Base-by-base conservation (phyloP, 2,113 vertebrate genomes). In the Illadopsis cleaveri region DNA sequence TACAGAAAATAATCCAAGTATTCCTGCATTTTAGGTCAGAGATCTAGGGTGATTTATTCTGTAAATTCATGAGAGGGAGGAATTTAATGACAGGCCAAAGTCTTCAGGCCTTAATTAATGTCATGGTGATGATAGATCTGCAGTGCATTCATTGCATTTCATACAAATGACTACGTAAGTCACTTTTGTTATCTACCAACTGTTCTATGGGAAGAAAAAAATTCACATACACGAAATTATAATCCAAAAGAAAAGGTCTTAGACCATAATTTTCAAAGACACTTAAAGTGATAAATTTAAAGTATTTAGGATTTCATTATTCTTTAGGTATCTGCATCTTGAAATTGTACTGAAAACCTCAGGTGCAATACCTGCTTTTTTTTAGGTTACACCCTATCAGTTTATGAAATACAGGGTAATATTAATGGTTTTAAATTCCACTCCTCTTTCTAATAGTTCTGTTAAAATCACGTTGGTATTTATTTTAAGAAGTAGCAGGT, bases 41-140 rank as follows among this genome's bases (percentile, higher is more conserved):
- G 51, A 94, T 95, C 64, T 92, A 89, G 79, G 68, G 50, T 82
- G n/a, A 30, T 84, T 11, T 71, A 77, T 82, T 64, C 44, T 93
- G 76, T 93, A 94, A 94, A 96, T 96, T 96, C 94, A 93, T 92
- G 86, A 95, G 56, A 56, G 64, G 94, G 90, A 94, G 90, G 93
- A 92, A 93, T 92, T 92, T 35, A 94, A 72, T 96, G 96, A 93
- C 96, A 96, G 77, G 28, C 64, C 72, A 93, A 82, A 93, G 71
- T 88, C 88, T 95, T 96, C 64, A 96, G 72, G 88, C 82, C 44
- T 81, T 95, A 96, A 96, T 96, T 97, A 97, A 92, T 69, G 76
- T 96, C 93, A 93, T 42, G 37, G 72, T 82, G 86, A 96, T 96
- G 94, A 96, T 57, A 84, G 92, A 95, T 94, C 40, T 89, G 51